A percentile compares a stretch with the other conserved stretches of the same genome.
phyloP scores from a whole-genome alignment of 2,797 vertebrate species.

The Hipposideros larvatus region DNA sequence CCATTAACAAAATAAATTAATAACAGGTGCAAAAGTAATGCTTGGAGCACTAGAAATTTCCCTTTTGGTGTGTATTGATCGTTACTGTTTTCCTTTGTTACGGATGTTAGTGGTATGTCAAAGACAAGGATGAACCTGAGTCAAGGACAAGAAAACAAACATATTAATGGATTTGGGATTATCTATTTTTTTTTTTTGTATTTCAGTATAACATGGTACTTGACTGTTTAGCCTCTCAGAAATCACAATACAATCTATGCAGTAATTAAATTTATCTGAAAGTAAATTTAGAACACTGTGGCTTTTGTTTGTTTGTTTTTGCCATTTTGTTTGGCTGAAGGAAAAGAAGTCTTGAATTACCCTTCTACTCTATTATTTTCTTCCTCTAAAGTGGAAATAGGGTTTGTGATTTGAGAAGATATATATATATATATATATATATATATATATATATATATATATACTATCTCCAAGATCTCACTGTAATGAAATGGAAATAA shows the following conservation, averaged over 20 bases:
- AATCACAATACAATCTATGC: conserved; percentile 51
- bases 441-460: background rate
- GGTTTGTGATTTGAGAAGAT: background rate
- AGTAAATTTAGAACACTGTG: background rate
- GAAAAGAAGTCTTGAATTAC: conserved; percentile 3
- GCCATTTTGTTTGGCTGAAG: conserved; percentile 53
- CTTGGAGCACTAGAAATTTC: conserved; percentile 39
- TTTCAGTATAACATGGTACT: conserved; percentile 35
- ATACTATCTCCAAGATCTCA: background rate
- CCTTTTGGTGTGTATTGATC: conserved; percentile 22
- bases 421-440: background rate
- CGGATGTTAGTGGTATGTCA: conserved; percentile 25
- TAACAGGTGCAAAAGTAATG: conserved; percentile 35
- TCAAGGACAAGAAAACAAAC: background rate
- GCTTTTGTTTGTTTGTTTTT: background rate
- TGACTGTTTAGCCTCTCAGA: conserved; percentile 28
- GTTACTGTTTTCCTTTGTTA: conserved; percentile 35
- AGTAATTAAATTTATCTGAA: conserved; percentile 56
- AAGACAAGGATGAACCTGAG: conserved; percentile 22
- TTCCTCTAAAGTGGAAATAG: conserved; percentile 11
- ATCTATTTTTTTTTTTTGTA: conserved; percentile 36
- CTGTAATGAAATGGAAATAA: conserved; percentile 46
- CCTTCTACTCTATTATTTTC: conserved; percentile 9
- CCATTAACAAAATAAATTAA: conserved; percentile 52
- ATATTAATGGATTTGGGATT: conserved; percentile 9